phyloP scores from a whole-genome alignment of 2,113 vertebrate species.

The Isurus oxyrinchus region DNA sequence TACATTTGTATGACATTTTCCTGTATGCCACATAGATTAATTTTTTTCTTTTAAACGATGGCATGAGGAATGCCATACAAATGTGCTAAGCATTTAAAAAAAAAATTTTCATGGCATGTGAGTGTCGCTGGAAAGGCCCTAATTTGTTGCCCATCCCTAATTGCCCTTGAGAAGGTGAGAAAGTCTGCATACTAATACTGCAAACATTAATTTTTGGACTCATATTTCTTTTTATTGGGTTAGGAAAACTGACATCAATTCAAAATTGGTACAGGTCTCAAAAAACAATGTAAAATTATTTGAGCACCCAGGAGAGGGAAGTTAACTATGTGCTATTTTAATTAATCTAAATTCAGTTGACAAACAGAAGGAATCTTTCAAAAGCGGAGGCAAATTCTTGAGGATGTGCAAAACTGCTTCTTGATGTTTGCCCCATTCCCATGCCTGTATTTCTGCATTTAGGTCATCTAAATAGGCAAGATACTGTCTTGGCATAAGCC shows the following conservation, averaged over 20 bases:
- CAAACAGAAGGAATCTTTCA: conserved; percentile 13
- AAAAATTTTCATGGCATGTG: not conserved
- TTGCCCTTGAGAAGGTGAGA: not conserved
- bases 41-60: not conserved
- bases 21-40: not conserved
- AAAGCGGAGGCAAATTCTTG: not conserved
- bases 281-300: not conserved
- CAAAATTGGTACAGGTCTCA: not conserved
- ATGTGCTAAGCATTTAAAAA: not conserved
- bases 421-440: not conserved
- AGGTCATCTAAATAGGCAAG: not conserved
- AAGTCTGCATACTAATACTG: not conserved
- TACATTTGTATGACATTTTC: not conserved
- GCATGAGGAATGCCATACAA: not conserved
- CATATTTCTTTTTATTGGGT: not conserved
- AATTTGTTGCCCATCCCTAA: too few species aligned
- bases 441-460: not conserved
- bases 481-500: not conserved
- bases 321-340: not conserved
- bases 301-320: not conserved
- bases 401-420: not conserved
- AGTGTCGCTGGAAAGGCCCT: not conserved
- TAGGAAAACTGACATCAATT: not conserved
- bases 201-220: not conserved
- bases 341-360: not conserved